These are phyloP conservation scores for Telmatherina bonti DNA, from an alignment of 2,797 vertebrate species.

Conservation along the genomic window DNA sequence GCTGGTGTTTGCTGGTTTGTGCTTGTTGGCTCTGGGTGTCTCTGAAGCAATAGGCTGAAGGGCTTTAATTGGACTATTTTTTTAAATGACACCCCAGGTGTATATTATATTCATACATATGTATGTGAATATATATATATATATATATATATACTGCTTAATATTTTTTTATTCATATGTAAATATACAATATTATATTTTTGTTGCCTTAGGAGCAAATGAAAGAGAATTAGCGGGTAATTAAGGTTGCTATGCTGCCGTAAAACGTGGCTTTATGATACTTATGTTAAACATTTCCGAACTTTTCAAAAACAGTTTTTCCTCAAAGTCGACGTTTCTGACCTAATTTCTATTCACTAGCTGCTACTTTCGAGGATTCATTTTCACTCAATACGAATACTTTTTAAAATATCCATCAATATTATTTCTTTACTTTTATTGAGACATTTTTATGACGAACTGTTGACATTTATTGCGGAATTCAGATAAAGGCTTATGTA, in stretches of 20 bases:
- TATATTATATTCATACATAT: neutral
- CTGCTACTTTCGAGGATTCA: neutral
- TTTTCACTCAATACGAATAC: neutral
- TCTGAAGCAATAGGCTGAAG: constrained; percentile 47
- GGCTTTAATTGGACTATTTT: constrained; percentile 40
- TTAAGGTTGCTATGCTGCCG: neutral
- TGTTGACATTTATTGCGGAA: neutral
- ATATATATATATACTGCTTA: too few relatives aligned
- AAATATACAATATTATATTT: neutral
- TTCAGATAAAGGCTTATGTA: too few relatives aligned
- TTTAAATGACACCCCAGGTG: constrained; percentile 41
- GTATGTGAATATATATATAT: too few relatives aligned
- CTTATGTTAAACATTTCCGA: too few relatives aligned
- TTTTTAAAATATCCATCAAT: neutral
- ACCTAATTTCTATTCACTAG: neutral
- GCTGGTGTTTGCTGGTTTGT: constrained; percentile 37
- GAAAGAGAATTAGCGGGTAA: neutral
- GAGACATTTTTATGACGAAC: neutral
- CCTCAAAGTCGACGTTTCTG: neutral
- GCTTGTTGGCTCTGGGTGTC: constrained; percentile 34
- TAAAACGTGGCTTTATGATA: too few relatives aligned
- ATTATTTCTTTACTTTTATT: neutral
- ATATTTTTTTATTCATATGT: too few relatives aligned
- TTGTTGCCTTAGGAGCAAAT: neutral
- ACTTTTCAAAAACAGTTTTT: neutral